Conservation (phyloP, 2,888 invertebrate genomes). For the Thereva unica region DNA sequence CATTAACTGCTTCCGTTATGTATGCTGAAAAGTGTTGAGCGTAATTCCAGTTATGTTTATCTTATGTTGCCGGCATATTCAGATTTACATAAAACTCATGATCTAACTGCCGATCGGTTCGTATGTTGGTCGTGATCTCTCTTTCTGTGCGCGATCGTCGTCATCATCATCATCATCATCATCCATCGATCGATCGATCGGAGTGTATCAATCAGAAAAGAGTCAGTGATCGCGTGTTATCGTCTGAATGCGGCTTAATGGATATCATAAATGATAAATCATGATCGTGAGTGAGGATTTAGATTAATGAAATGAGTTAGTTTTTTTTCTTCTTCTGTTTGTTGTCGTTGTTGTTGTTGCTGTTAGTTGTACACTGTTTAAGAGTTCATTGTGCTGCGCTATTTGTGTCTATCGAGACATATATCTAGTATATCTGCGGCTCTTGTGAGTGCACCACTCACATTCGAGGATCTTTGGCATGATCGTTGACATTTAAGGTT, state of each 20-base stretch:
- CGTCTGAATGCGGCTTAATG: conserved; percentile 6
- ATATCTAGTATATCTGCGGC: background rate
- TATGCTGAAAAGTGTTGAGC: background rate
- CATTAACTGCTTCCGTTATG: too few species aligned
- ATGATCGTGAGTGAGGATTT: conserved; percentile 18
- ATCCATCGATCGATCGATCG: background rate
- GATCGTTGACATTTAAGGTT: conserved; percentile 6
- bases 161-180: too few species aligned
- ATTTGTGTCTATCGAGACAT: background rate
- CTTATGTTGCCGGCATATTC: background rate
- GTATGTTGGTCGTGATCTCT: too few species aligned
- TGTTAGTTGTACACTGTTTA: too few species aligned
- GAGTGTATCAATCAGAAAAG: conserved; percentile 16
- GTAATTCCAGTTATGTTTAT: conserved; percentile 2
- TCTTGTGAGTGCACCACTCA: background rate
- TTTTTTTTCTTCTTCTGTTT: background rate
- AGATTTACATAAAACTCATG: conserved; percentile 10
- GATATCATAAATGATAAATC: conserved; percentile 16
- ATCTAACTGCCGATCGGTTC: background rate
- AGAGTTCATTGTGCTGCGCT: conserved; percentile 16
- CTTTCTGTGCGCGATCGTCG: too few species aligned
- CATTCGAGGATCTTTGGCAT: background rate
- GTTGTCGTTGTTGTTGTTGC: too few species aligned
- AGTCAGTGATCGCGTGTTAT: conserved; percentile 13
- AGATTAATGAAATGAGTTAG: conserved; percentile 15